Conservation (phyloP, 1,140 invertebrate genomes). For the Orchestia grillus region DNA sequence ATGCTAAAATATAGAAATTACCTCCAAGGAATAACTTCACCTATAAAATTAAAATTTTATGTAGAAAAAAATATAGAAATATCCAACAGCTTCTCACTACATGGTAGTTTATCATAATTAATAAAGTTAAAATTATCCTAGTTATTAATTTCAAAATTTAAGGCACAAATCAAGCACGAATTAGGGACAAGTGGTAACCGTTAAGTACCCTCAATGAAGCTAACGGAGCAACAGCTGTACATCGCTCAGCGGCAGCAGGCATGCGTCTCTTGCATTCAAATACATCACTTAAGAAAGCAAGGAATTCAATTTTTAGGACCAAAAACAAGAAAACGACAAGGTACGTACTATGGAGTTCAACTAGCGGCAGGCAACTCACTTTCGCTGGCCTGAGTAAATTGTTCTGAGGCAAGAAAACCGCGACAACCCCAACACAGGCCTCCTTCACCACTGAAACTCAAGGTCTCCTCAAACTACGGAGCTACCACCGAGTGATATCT, state of each 20-base stretch:
- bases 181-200: not conserved
- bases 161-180: not conserved
- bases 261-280: not conserved
- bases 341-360: not conserved
- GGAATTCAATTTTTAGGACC: not conserved
- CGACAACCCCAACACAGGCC: not conserved
- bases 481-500: not conserved
- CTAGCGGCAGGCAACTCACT: not conserved
- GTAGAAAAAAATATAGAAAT: too few relatives aligned
- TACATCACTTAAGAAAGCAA: not conserved
- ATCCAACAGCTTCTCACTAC: too few relatives aligned
- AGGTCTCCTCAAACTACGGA: not conserved
- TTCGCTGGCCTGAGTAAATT: constrained; percentile 35
- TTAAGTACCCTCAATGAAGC: not conserved
- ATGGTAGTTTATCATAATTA: too few relatives aligned
- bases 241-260: too few relatives aligned
- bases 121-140: too few relatives aligned
- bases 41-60: too few relatives aligned
- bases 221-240: not conserved
- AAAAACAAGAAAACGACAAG: not conserved
- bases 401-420: not conserved
- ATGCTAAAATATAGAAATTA: too few relatives aligned
- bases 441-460: not conserved
- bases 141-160: not conserved
- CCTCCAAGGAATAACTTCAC: too few relatives aligned